Conservation (phyloP, 2,888 invertebrate species). For the Tachina lurida region DNA sequence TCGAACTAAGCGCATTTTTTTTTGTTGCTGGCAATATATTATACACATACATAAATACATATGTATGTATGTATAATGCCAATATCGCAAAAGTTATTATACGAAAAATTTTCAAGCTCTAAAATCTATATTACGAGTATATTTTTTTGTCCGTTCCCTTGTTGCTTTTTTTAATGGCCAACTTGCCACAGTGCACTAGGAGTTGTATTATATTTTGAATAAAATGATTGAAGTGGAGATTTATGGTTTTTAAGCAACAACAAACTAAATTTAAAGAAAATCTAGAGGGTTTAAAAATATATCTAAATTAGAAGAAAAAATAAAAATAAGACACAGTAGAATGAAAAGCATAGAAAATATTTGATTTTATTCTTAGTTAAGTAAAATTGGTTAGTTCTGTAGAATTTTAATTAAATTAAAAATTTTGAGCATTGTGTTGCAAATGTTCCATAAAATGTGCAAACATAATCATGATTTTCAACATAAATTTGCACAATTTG, state of each 20-base stretch:
- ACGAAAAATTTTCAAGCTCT: constrained; percentile 16
- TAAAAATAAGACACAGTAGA: constrained; percentile 11
- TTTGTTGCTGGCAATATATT: constrained; percentile 1
- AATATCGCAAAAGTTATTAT: constrained; percentile 19
- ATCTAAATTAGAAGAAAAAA: background rate
- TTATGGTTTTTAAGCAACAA: constrained; percentile 53
- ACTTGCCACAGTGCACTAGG: constrained; percentile 37
- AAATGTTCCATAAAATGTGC: too few relatives aligned
- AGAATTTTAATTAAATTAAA: too few relatives aligned
- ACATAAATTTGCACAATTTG: too few relatives aligned
- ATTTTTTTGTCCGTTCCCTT: background rate
- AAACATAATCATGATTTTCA: too few relatives aligned
- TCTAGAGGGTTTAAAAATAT: background rate
- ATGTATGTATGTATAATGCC: background rate
- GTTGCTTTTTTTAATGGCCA: constrained; percentile 36
- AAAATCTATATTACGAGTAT: background rate
- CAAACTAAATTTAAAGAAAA: constrained; percentile 9
- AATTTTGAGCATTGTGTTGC: too few relatives aligned
- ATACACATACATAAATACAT: background rate
- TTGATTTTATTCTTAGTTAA: background rate
- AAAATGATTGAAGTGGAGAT: constrained; percentile 65
- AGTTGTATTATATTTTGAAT: constrained; percentile 62
- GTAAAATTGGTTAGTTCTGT: too few relatives aligned
- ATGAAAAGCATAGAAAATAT: background rate
- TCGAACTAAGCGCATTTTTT: constrained; percentile 30